Evolutionary conservation across 2,113 vertebrate species (phyloP), one percentile per base, ranked within the genome.

Genomic region (Asarcornis scutulata): DNA sequence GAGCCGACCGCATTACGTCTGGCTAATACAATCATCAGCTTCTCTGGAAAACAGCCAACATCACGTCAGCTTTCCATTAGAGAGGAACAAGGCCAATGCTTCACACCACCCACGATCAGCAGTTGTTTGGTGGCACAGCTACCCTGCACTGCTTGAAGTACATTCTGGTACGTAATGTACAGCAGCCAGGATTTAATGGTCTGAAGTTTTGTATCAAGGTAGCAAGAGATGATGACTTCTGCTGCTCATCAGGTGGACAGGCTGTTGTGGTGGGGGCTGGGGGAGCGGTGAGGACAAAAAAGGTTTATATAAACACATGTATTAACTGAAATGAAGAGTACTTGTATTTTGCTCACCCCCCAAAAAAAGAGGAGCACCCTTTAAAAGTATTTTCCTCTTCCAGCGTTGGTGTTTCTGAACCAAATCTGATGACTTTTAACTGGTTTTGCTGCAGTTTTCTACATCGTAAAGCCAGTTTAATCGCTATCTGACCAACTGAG

Each of bases 151-250:
- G 53, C 46, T 20, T 72, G 13, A 46, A 71, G 50, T 4, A 34
- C 44, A 3, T 14, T 16, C 26, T 38, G 20, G 26, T 2, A 56
- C 0, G 0, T 6, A 60, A 48, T 1, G 8, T 16, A 52, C 29
- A 52, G 23, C 1, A 42, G 17, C 6, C 81, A 79, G 29, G 82
- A 81, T 36, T 53, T 16, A 42, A 1, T 25, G 31, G 40, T 91
- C 62, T 26, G 55, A 63, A 23, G 13, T 22, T 71, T 20, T 0
- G 0, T 16, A 55, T 9, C 36, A 50, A 67, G 12, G 34, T 14
- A 76, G 34, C 7, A 72, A 60, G 75, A 60, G 6, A 67, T 52
- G 10, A 71, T 0, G 0, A 44, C 8, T 58, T 68, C 26, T 67
- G 56, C 12, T 27, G 40, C 26, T 60, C 23, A 67, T 26, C 64